Evolutionary conservation across 2,797 vertebrate genomes (phyloP), one percentile per base, ranked within the genome.

Genomic region (Typhlichthys subterraneus): DNA sequence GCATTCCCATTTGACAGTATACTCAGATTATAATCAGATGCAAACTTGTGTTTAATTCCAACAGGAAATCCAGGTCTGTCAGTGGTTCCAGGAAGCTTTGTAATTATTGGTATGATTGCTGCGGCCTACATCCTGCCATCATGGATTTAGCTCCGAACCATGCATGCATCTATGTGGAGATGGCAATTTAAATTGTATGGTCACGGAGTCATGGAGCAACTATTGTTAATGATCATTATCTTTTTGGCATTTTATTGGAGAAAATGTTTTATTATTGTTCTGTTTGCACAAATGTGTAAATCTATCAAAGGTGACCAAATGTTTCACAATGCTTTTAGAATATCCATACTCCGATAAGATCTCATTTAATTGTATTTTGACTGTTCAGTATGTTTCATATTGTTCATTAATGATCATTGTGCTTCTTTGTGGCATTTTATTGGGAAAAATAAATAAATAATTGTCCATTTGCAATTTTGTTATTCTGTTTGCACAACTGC

Each of bases 111-210:
- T 47, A 66, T 76, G 73, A 56, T 80, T 45, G 70, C 68, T 52
- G 75, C 55, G 0, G 19, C 68, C 53, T 66, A 42, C 45, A 59
- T 89, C 67, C 72, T 90, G 49, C 56, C 54, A 1, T 70, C 56
- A 10, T 38, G 68, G 51, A 11, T n/a, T 45, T 42, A n/a, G 6
- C 59, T 12, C 13, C 45, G 8, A 38, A 5, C 54, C 5, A 2
- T 19, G n/a, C 1, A 1, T 59, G 47, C 7, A 64, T 42, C 12
- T 38, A 7, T 38, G 6, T 38, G 33, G 8, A 8, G 33, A 38
- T 38, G 8, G 5, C 33, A 1, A 38, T 38, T 38, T 7, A 38
- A 38, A 38, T 38, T 7, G 5, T 8, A 38, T 56, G 1, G 2
- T 59, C 31, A 57, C 14, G 42, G 42, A 45, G 45, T 65, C 45